These are phyloP conservation scores for Leptoclinus maculatus DNA, from an alignment of 2,797 vertebrate species.

Conservation along the genomic window DNA sequence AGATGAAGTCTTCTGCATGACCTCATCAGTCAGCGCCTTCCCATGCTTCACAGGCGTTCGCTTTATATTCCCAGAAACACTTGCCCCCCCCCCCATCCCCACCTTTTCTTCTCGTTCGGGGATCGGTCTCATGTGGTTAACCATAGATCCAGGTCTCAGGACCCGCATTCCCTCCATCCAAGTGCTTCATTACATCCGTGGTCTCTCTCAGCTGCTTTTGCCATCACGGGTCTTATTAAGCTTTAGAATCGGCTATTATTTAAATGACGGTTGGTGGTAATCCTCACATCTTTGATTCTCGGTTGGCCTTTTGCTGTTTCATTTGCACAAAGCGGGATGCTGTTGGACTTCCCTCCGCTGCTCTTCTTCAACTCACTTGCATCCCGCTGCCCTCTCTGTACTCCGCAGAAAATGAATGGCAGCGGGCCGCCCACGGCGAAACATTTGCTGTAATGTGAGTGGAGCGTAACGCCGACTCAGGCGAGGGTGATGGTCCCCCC, in stretches of 20 bases:
- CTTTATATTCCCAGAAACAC: slow-evolving; percentile 77
- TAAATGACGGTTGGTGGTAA: slow-evolving; percentile 39
- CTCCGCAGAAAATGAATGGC: slow-evolving; percentile 63
- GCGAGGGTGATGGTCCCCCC: slow-evolving; percentile 41
- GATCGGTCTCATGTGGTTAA: slow-evolving; percentile 75
- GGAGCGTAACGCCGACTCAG: slow-evolving; percentile 67
- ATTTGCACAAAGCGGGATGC: slow-evolving; percentile 44
- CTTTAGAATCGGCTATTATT: slow-evolving; percentile 34
- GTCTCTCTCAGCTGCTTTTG: slow-evolving; percentile 56
- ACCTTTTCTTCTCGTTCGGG: slow-evolving; percentile 56
- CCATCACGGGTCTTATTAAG: slow-evolving; percentile 41
- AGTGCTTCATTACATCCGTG: slow-evolving; percentile 73
- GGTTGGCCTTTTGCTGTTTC: slow-evolving; percentile 35
- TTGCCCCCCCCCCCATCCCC: slow-evolving; percentile 50
- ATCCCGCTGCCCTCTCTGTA: slow-evolving; percentile 40
- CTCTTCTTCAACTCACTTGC: slow-evolving; percentile 43
- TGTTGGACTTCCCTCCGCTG: slow-evolving; percentile 39
- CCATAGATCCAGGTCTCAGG: slow-evolving; percentile 69
- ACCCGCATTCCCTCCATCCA: slow-evolving; percentile 58
- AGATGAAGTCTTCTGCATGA: slow-evolving; percentile 73
- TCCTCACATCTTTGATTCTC: slow-evolving; percentile 36
- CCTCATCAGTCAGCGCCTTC: slow-evolving; percentile 73
- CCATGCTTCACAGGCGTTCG: slow-evolving; percentile 67
- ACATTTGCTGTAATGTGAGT: slow-evolving; percentile 67
- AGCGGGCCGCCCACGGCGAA: slow-evolving; percentile 69